These are phyloP conservation scores for Panzeria rudis DNA, from an alignment of 2,888 invertebrate species.

Conservation along the genomic window DNA sequence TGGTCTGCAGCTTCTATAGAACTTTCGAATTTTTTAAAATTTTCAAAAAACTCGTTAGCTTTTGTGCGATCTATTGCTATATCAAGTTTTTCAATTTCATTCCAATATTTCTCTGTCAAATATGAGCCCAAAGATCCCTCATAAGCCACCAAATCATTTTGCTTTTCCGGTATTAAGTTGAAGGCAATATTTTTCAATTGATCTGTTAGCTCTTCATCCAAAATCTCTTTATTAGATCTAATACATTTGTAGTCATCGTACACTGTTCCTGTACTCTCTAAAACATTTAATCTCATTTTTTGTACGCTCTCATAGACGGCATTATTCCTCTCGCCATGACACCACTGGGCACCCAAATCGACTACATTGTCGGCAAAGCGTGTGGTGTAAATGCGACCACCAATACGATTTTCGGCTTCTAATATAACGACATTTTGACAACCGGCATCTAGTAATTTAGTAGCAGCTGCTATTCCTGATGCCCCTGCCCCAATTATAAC, in stretches of 20 bases:
- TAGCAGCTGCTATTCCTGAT: conserved; percentile 83
- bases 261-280: conserved; percentile 78
- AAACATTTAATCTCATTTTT: conserved; percentile 73
- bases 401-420: conserved; percentile 87
- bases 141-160: conserved; percentile 78
- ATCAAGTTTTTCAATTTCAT: conserved; percentile 75
- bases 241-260: conserved; percentile 80
- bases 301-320: conserved; percentile 85
- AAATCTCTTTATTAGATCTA: conserved; percentile 81
- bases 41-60: conserved; percentile 85
- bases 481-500: conserved; percentile 83
- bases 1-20: conserved; percentile 86
- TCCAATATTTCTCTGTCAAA: conserved; percentile 78
- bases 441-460: conserved; percentile 82
- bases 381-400: conserved; percentile 86
- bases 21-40: conserved; percentile 85
- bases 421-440: conserved; percentile 85
- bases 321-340: conserved; percentile 86
- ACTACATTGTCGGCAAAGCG: conserved; percentile 85
- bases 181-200: conserved; percentile 81
- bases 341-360: conserved; percentile 92
- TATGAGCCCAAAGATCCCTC: conserved; percentile 81
- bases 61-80: conserved; percentile 81
- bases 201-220: conserved; percentile 79
- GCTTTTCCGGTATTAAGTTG: conserved; percentile 80